phyloP scores from a whole-genome alignment of 2,113 vertebrate genomes.

The mouse (Mus musculus) region GRCm39 chr16:64047501-64048000 shows the following conservation, averaged over 20 bases:
- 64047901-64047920: neutral
- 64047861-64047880: neutral
- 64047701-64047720: neutral
- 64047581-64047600: neutral
- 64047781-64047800: neutral
- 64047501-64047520: neutral
- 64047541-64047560: neutral
- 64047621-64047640: neutral
- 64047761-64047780: neutral
- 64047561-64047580: neutral
- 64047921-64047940: neutral
- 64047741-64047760: neutral
- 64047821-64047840: neutral
- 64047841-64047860: neutral
- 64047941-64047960: neutral
- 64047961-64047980: neutral
- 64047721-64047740: neutral
- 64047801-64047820: neutral
- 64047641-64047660: neutral
- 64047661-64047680: neutral
- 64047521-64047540: neutral
- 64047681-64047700: too few relatives aligned
- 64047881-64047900: neutral
- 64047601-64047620: neutral
- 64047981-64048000: neutral